phyloP scores from a whole-genome alignment of 2,888 invertebrate species.

The Agelastica alni region DNA sequence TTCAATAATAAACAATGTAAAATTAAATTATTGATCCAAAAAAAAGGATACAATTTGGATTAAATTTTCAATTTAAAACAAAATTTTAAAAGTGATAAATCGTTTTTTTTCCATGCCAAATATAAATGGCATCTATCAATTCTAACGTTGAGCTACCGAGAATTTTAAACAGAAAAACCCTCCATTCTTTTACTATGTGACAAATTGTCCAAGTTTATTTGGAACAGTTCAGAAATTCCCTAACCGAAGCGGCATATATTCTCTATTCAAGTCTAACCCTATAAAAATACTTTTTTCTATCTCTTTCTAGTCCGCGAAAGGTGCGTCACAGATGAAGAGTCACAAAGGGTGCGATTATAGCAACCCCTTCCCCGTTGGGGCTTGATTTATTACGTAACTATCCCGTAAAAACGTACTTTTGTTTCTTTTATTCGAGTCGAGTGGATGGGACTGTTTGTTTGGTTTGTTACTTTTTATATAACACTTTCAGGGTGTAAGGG shows the following conservation, averaged over 20 bases:
- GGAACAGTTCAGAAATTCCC: conserved; percentile 11
- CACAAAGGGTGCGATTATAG: conserved; percentile 12
- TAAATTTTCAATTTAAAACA: too few relatives aligned
- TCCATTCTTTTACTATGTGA: not conserved
- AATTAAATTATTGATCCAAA: too few relatives aligned
- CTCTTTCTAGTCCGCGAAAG: not conserved
- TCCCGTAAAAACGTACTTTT: conserved; percentile 34
- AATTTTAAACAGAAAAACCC: too few relatives aligned
- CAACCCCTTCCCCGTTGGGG: conserved; percentile 20
- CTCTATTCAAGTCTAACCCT: conserved; percentile 3
- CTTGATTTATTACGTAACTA: conserved; percentile 35
- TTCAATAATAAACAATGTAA: too few relatives aligned
- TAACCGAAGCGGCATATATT: not conserved
- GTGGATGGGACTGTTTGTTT: conserved; percentile 40
- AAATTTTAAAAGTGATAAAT: too few relatives aligned
- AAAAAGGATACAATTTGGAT: too few relatives aligned
- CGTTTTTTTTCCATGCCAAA: too few relatives aligned
- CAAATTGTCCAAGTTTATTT: conserved; percentile 10
- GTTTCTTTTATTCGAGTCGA: conserved; percentile 38
- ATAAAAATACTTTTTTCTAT: not conserved
- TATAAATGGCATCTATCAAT: too few relatives aligned
- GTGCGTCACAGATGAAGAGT: conserved; percentile 15
- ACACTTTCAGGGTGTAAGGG: conserved; percentile 21
- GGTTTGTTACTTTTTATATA: conserved; percentile 34
- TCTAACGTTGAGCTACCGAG: too few relatives aligned